A percentile compares a stretch with the other conserved stretches of the same genome.
Conservation (phyloP, 23 tunicate genomes). For the Oikopleura albicans region DNA sequence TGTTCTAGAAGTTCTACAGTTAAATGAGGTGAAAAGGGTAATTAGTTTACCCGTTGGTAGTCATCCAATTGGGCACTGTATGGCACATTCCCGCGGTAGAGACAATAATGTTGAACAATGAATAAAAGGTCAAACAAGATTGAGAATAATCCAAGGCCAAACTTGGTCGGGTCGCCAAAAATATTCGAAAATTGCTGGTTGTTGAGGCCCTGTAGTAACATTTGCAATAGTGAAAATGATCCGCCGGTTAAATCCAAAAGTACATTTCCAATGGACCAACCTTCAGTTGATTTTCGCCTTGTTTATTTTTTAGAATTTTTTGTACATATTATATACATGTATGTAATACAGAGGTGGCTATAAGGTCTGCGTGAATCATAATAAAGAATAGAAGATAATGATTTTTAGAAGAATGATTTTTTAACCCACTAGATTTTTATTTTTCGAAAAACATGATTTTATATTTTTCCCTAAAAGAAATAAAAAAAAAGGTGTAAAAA, state of each 20-base stretch:
- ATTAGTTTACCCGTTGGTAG: no score
- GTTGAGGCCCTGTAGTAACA: conserved; percentile 77
- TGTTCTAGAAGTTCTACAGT: no score
- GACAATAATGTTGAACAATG: conserved; percentile 69
- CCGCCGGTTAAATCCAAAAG: conserved; percentile 92
- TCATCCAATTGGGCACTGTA: not conserved
- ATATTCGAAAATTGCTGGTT: conserved; percentile 27
- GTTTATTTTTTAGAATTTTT: no score
- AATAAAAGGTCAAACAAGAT: conserved; percentile 56
- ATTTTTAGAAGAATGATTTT: no score
- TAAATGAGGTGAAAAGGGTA: no score
- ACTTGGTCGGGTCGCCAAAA: conserved; percentile 94
- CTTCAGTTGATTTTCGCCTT: conserved; percentile 64
- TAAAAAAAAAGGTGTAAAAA: no score
- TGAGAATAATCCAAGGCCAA: conserved; percentile 74
- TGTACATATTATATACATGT: not conserved
- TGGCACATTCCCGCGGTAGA: conserved; percentile 22
- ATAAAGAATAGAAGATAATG: no score
- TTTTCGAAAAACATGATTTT: no score
- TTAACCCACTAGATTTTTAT: no score
- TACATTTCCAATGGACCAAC: conserved; percentile 96
- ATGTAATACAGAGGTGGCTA: not conserved
- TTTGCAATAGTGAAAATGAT: conserved; percentile 59
- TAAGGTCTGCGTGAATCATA: no score
- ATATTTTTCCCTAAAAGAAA: no score